phyloP scores from a whole-genome alignment of 2,113 vertebrate species.

The Hucho hucho region DNA sequence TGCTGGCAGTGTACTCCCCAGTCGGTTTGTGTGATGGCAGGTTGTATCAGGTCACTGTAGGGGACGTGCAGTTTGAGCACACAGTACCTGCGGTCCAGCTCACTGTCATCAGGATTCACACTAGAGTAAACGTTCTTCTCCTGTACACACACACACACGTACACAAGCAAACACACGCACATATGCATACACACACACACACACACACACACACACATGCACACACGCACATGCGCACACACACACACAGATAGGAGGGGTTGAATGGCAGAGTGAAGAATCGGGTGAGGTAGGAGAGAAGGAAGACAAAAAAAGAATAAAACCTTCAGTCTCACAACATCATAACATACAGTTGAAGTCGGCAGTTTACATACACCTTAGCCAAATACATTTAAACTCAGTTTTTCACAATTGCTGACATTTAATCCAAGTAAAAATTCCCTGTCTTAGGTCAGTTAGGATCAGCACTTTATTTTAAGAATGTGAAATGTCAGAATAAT shows the following conservation, averaged over 20 bases:
- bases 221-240: neutral
- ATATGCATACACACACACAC: neutral
- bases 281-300: neutral
- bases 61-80: constrained; percentile 33
- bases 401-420: too few species aligned
- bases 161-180: too few species aligned
- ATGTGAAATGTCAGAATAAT: too few species aligned
- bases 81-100: neutral
- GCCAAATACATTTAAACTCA: too few species aligned
- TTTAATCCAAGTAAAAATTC: too few species aligned
- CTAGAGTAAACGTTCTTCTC: constrained; percentile 79
- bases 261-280: neutral
- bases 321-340: neutral
- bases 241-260: neutral
- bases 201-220: neutral
- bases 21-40: constrained; percentile 27
- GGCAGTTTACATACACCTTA: too few species aligned
- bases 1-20: constrained; percentile 27
- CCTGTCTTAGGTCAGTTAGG: too few species aligned
- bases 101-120: constrained; percentile 73
- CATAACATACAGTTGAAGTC: too few species aligned
- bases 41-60: constrained; percentile 50
- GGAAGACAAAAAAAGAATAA: constrained; percentile 5
- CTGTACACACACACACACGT: constrained; percentile 51
- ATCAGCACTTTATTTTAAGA: too few species aligned